Base-by-base conservation (phyloP, 2,797 vertebrate genomes). In the Acropternis orthonyx region DNA sequence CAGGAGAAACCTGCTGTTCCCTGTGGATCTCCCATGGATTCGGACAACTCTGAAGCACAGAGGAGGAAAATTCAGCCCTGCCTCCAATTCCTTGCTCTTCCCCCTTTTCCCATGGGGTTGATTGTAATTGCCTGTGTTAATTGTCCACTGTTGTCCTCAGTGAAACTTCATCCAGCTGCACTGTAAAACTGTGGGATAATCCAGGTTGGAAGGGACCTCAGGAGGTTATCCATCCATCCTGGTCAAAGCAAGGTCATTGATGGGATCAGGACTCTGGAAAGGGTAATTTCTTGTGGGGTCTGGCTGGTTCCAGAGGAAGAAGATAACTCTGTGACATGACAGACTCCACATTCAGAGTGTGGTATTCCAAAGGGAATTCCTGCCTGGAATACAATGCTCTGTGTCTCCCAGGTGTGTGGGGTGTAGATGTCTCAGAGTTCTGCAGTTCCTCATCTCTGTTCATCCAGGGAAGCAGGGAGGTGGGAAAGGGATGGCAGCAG, bases 1-100 rank as follows among this genome's bases (percentile, higher is more conserved):
- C 43, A 26, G 16, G 32, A 9, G 3, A 24, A 71, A 34, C 19
- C 3, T 8, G 21, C 13, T 22, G 5, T 0, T 85, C 36, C 28
- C 36, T 37, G 24, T 0, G 2, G 48, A 10, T 46, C 9, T 58
- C 12, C 55, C 54, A 8, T 1, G 36, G 46, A 49, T 54, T n/a
- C 36, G 16, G 41, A 18, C 18, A 49, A 8, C 19, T 23, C 9
- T 20, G 56, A 37, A 92, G 41, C 3, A 21, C 34, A 24, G 18
- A 21, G 7, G 0, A 26, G 21, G 59, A 54, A 1, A 39, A 3
- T 16, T n/a, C 58, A 8, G 7, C 21, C 2, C 14, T 49, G 41
- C 1, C 36, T 27, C 16, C n/a, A 17, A 6, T 12, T 19, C n/a
- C 65, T 26, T 0, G 2, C 8, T 81, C 6, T 46, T 39, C 13